Evolutionary conservation across 2,113 vertebrate genomes (phyloP), one percentile per base, ranked within the genome.

Genomic region (Daboia siamensis): DNA sequence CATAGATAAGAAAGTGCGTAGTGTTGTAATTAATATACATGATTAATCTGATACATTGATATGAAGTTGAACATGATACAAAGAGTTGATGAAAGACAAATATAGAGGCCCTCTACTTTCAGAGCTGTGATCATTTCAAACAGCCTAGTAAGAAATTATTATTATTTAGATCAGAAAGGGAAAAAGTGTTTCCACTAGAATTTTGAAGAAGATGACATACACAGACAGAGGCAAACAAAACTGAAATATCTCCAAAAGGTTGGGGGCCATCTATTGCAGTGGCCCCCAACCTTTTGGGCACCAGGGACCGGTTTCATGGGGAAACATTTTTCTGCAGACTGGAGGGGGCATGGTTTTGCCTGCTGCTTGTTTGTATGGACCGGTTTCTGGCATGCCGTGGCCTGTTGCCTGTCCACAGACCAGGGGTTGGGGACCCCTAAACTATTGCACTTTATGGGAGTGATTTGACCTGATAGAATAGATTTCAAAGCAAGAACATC

Each of bases 11-110:
- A 92, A 96, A 95, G 92, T 94, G 91, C 91, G 95, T 90, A 95
- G 94, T 96, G 91, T 93, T 92, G 90, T 96, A 96, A 97, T 96
- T 96, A 95, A 97, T 96, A 93, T 92, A 90, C 69, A 90, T 90
- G 93, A 94, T 93, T 97, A 96, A 97, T 95, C 74, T 89, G 92
- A 95, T 92, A 64, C 61, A 93, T 90, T 95, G 93, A 93, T 90
- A 93, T 96, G 85, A 94, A 80, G 89, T 94, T 94, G 93, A 92
- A 94, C 87, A 94, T 93, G 90, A 39, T 7, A 0, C 69, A 94
- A 44, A 93, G 39, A 84, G 17, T 90, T 94, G 94, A 93, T 86
- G 39, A 92, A 51, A 95, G 54, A 57, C 7, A 91, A 89, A 84
- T 93, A 88, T 39, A 92, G 51, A 17, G 26, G 86, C 46, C 61